These are phyloP conservation scores for Erinaceus europaeus DNA, from an alignment of 2,113 vertebrate species.

Conservation along the genomic window DNA sequence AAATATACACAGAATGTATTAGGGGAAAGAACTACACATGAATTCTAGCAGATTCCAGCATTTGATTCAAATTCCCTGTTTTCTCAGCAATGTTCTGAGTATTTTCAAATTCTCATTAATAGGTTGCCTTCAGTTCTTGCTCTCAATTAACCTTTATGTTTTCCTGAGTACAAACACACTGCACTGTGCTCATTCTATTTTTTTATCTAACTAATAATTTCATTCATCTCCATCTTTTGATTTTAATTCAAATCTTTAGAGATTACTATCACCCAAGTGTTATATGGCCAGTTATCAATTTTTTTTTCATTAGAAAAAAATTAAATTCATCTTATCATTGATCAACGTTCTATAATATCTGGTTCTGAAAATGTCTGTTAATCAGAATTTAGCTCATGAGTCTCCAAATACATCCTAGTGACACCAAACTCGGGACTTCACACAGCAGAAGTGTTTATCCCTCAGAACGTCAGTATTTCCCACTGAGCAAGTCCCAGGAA, in stretches of 20 bases:
- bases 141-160: constrained; percentile 82
- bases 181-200: constrained; percentile 58
- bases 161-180: constrained; percentile 71
- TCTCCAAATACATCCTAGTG: not conserved
- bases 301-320: constrained; percentile 65
- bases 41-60: not conserved
- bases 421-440: not conserved
- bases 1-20: not conserved
- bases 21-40: accelerated
- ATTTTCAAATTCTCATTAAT: constrained; percentile 60
- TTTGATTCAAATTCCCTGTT: not conserved
- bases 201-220: constrained; percentile 75
- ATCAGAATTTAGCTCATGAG: not conserved
- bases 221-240: constrained; percentile 79
- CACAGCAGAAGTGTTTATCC: not conserved
- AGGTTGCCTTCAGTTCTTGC: constrained; percentile 71
- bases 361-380: not conserved
- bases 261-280: constrained; percentile 57
- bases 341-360: constrained; percentile 4
- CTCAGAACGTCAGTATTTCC: not conserved
- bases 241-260: constrained; percentile 78
- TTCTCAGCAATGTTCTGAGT: constrained; percentile 50
- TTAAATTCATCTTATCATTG: constrained; percentile 62
- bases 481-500: not conserved
- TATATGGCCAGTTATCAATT: constrained; percentile 77